Evolutionary conservation across 2,797 vertebrate species (phyloP), one percentile per base, ranked within the genome.

Genomic region (Channa striata): DNA sequence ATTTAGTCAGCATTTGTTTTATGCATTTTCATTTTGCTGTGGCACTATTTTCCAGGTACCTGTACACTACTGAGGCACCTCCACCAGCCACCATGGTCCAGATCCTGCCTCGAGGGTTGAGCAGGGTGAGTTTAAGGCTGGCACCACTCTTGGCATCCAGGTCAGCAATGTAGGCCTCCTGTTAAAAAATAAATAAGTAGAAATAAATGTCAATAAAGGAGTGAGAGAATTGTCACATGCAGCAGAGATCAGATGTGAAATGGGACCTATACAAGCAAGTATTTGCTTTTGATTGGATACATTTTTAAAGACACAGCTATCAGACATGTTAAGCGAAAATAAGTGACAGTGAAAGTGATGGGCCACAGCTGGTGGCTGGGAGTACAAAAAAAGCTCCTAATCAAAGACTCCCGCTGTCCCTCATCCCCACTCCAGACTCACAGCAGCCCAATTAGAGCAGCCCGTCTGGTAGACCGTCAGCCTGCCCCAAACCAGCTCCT

Each of bases 81-180:
- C 98, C 98, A 4, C 98, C 98, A 1, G 98, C 98, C 89, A 99
- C 98, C 98, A 99, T 99, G 81, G 98, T 99, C 98, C 98, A 99
- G 87, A 99, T 99, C 62, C 98, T 92, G 37, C 97, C 97, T 43
- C 92, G 93, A 36, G 98, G 97, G 87, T 99, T 99, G 57, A 99
- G 93, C 79, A 99, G 91, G 0, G 98, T 99, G 16, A 99, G 91
- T 77, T 99, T 99, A 68, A 99, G 92, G 89, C 98, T 99, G 37
- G 98, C 98, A 1, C 98, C 98, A 1, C 97, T 99, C 93, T 99
- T 99, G 42, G 98, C 96, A 63, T 99, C 98, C 58, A 99, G 93
- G 76, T 99, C 97, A 14, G 97, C 97, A 5, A 99, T 99, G 86
- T 99, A 99, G 54, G 98, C 98, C 86, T 99, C 98, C 98, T 99